phyloP scores from a whole-genome alignment of 1,140 invertebrate species.

The Brachystomella parvula region DNA sequence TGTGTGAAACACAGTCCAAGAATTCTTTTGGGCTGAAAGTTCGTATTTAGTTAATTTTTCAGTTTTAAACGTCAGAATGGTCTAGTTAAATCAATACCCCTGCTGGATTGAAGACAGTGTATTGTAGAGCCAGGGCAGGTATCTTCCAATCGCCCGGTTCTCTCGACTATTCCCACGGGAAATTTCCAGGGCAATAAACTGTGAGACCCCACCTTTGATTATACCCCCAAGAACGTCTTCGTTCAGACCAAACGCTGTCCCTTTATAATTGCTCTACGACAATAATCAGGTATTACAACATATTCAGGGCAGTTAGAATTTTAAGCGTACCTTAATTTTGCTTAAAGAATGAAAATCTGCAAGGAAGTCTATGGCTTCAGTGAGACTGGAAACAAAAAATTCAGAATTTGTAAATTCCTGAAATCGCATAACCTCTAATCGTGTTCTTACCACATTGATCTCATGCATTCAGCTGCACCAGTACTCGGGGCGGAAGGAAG shows the following conservation, averaged over 20 bases:
- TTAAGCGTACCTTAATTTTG: slow-evolving; percentile 76
- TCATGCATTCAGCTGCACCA: slow-evolving; percentile 84
- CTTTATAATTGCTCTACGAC: slow-evolving; percentile 69
- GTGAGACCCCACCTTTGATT: slow-evolving; percentile 88
- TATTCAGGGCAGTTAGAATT: background rate
- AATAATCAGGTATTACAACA: background rate
- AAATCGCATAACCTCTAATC: no score
- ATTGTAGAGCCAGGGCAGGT: slow-evolving; percentile 87
- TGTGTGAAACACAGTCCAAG: slow-evolving; percentile 87
- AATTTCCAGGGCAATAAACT: slow-evolving; percentile 89
- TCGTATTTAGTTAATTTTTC: background rate
- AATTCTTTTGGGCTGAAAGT: slow-evolving; percentile 76
- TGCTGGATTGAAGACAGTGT: slow-evolving; percentile 74
- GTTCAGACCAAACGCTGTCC: slow-evolving; percentile 67
- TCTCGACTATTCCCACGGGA: slow-evolving; percentile 76
- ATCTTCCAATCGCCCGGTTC: slow-evolving; percentile 69
- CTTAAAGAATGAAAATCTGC: slow-evolving; percentile 92
- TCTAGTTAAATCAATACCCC: slow-evolving; percentile 51
- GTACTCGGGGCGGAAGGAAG: slow-evolving; percentile 59
- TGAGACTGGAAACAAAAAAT: no score
- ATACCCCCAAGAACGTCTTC: slow-evolving; percentile 92
- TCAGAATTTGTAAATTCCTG: no score
- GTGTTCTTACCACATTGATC: no score
- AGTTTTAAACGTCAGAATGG: background rate
- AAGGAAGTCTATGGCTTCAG: slow-evolving; percentile 91